Evolutionary conservation across 92 coral and sea anemone genomes (phyloP), one percentile per base, ranked within the genome.

Genomic region (Phenganax subtilis): DNA sequence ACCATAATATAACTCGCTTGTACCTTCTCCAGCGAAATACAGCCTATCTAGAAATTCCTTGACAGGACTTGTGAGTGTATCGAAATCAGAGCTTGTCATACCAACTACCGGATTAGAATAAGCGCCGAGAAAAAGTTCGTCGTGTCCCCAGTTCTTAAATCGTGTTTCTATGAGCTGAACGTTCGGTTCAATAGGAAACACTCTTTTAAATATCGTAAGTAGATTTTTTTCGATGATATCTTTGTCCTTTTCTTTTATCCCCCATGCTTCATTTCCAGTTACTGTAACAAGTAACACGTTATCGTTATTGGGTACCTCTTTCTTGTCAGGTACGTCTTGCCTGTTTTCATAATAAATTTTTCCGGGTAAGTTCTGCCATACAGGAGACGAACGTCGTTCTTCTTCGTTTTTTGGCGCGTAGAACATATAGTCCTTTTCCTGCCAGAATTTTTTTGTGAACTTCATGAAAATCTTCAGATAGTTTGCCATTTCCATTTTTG

Each of bases 21-120:
- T 70, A 54, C 90, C 96, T 53, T 89, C 92, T n/a, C 94, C 96
- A 3, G 96, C 89, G 72, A 91, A 91, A 67, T 84, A 87, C 65
- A 91, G 81, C 37, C 87, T 85, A 20, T 20, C 25, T 20, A 20
- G 25, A 20, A 20, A 20, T 63, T 76, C 85, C 3, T 12, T 12
- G 28, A 89, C 81, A 68, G 59, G 84, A 57, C 75, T 52, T 57
- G 54, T 70, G 29, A 91, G 69, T 69, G 77, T 82, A 75, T 71
- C 80, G 75, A 87, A 85, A 64, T 85, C 81, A 56, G 59, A 71
- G 11, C 85, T 53, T 65, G 81, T 82, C 9, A 73, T 84, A 2
- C 90, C 90, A 1, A 89, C 84, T 12, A 61, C 88, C 27, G 86
- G 83, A 10, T 89, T 90, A 54, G 88, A 84, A 76, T 91, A 91